Conservation (phyloP, 2,797 vertebrate species). For the Salmo trutta region DNA sequence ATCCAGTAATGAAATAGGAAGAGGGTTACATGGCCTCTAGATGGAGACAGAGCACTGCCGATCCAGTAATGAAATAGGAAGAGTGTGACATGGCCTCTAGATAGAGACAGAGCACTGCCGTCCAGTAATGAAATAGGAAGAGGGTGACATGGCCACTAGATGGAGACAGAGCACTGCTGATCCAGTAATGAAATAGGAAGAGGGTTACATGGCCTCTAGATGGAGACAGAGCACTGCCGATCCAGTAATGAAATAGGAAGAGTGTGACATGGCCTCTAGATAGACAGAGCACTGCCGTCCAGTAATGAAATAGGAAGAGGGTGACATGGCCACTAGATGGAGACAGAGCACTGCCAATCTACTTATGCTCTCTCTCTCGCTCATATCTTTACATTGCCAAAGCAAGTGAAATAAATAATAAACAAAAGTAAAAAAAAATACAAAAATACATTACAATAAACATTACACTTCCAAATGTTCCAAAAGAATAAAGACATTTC, state of each 20-base stretch:
- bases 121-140: not conserved
- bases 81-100: not conserved
- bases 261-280: not conserved
- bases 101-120: not conserved
- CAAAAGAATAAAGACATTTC: too few relatives aligned
- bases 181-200: too few relatives aligned
- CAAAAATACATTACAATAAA: not conserved
- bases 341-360: not conserved
- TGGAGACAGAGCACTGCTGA: not conserved
- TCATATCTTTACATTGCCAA: not conserved
- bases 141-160: not conserved
- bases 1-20: too few relatives aligned
- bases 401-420: too few relatives aligned
- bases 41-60: not conserved
- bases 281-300: not conserved
- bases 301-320: too few relatives aligned
- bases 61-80: not conserved
- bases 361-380: not conserved
- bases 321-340: not conserved
- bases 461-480: too few relatives aligned
- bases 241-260: not conserved
- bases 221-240: not conserved
- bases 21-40: not conserved
- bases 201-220: not conserved
- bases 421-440: too few relatives aligned